Conservation (phyloP, 2,113 vertebrate genomes). For the Lanius collurio region DNA sequence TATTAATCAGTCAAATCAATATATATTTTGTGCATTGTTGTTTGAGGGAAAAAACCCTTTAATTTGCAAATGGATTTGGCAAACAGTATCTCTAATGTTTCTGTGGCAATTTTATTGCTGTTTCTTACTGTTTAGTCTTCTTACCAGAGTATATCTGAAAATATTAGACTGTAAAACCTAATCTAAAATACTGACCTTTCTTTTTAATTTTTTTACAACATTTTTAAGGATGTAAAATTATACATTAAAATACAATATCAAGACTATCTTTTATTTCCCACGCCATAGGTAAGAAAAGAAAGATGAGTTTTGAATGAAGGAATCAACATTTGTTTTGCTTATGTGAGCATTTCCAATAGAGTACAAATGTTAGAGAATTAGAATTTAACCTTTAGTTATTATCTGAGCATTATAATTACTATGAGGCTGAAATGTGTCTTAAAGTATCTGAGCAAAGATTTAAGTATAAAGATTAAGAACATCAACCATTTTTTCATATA, state of each 20-base stretch:
- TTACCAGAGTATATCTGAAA: not conserved
- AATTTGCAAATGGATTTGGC: not conserved
- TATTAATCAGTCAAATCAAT: not conserved
- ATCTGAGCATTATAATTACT: not conserved
- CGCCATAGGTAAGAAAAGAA: not conserved
- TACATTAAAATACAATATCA: not conserved
- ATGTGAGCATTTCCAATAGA: not conserved
- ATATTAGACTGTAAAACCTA: not conserved
- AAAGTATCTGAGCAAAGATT: not conserved
- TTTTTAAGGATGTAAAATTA: not conserved
- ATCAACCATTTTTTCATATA: not conserved
- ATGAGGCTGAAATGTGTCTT: not conserved
- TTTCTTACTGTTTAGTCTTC: not conserved
- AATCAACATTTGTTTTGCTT: not conserved
- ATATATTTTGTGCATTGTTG: not conserved
- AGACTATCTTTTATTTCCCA: not conserved
- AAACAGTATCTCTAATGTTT: not conserved
- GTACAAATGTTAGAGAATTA: not conserved
- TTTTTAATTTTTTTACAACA: not conserved
- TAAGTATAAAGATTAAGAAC: not conserved
- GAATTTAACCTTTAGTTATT: not conserved
- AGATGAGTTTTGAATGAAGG: not conserved
- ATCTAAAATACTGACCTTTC: not conserved
- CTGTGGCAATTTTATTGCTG: not conserved
- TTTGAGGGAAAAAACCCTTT: not conserved